A percentile compares a stretch with the other conserved stretches of the same genome.
Conservation (phyloP, 2,888 invertebrate species). For the Agriopis leucophaearia region DNA sequence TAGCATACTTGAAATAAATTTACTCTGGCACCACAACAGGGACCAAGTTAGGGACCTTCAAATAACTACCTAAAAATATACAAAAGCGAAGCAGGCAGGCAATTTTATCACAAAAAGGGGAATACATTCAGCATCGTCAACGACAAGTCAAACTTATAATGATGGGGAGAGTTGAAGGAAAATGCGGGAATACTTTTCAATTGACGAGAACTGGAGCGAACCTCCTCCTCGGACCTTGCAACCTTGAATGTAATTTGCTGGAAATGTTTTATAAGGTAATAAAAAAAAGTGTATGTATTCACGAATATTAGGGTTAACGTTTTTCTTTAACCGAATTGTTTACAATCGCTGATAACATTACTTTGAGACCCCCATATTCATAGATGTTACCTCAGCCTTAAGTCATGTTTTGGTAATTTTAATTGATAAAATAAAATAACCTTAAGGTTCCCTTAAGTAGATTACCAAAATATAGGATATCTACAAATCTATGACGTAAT, state of each 20-base stretch:
- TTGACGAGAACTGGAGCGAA: slow-evolving; percentile 34
- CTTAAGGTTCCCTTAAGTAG: too few species aligned
- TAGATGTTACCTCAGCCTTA: too few species aligned
- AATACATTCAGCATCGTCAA: slow-evolving; percentile 46
- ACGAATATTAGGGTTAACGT: neutral
- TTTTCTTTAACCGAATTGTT: neutral
- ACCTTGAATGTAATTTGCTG: slow-evolving; percentile 37
- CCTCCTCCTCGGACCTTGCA: too few species aligned
- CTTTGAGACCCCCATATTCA: neutral
- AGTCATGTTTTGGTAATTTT: too few species aligned
- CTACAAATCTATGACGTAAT: too few species aligned
- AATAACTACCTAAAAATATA: slow-evolving; percentile 37
- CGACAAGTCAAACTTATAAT: slow-evolving; percentile 55
- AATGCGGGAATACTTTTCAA: slow-evolving; percentile 40
- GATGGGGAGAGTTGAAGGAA: slow-evolving; percentile 51
- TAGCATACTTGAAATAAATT: slow-evolving; percentile 16
- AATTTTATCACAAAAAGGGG: slow-evolving; percentile 48
- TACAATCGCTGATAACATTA: too few species aligned
- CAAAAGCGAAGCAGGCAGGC: slow-evolving; percentile 39
- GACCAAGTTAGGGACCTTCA: slow-evolving; percentile 24
- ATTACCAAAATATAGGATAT: too few species aligned
- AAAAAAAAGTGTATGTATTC: slow-evolving; percentile 4
- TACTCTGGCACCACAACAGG: slow-evolving; percentile 13
- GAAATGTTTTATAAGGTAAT: slow-evolving; percentile 17
- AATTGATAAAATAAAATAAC: too few species aligned